These are phyloP conservation scores for Notechis scutatus DNA, from an alignment of 2,113 vertebrate species.

Conservation along the genomic window DNA sequence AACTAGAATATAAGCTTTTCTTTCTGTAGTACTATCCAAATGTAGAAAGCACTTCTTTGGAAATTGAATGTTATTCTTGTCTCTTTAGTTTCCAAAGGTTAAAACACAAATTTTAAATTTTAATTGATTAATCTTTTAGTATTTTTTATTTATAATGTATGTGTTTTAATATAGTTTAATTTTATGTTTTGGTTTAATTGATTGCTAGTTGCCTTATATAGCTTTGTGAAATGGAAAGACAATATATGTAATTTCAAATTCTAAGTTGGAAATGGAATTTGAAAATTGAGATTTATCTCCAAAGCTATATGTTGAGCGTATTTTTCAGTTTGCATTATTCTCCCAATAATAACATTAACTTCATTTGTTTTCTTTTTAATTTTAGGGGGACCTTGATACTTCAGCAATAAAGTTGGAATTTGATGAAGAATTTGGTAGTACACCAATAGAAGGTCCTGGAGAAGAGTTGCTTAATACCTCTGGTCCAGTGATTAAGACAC, in stretches of 20 bases:
- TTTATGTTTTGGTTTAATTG: background rate
- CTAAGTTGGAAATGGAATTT: background rate
- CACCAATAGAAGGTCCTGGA: conserved; percentile 72
- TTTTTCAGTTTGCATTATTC: background rate
- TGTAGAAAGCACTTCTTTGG: background rate
- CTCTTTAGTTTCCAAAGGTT: background rate
- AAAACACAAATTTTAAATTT: background rate
- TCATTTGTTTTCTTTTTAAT: conserved; percentile 35
- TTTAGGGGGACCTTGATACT: conserved; percentile 82
- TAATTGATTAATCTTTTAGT: background rate
- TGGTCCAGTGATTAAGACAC: conserved; percentile 64
- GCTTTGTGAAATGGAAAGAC: background rate
- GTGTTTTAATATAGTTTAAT: background rate
- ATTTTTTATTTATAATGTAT: background rate
- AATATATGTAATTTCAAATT: background rate
- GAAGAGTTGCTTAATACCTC: conserved; percentile 73
- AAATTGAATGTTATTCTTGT: background rate
- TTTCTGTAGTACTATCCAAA: background rate
- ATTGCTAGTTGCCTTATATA: background rate
- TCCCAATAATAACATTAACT: background rate
- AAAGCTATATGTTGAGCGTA: background rate
- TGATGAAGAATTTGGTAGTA: conserved; percentile 81
- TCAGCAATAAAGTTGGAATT: conserved; percentile 84
- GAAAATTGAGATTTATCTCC: background rate
- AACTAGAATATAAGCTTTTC: background rate